Evolutionary conservation across 2,797 vertebrate genomes (phyloP).

Genomic region (Mus minutoides): DNA sequence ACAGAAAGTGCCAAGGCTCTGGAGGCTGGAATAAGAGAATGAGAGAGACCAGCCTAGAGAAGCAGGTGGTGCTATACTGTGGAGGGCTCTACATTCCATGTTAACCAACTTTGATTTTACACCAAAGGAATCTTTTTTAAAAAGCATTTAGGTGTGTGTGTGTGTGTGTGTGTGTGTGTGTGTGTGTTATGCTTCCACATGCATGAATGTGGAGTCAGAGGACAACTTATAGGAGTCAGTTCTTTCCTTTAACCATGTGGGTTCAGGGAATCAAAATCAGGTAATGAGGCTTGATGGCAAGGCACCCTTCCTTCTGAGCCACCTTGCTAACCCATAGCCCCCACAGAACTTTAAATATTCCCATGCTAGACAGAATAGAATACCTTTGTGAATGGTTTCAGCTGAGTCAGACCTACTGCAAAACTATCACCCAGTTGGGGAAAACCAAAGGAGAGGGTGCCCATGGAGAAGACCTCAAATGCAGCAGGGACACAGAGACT

Average conservation of each 20-base stretch:
- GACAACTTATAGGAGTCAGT: background rate
- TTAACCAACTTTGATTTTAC: slow-evolving; percentile 7
- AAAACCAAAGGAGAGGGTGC: background rate
- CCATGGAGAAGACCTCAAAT: background rate
- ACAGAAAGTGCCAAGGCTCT: background rate
- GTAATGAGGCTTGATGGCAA: background rate
- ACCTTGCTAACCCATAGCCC: background rate
- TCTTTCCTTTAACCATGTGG: background rate
- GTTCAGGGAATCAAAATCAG: background rate
- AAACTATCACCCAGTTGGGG: background rate
- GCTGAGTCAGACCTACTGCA: background rate
- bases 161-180: background rate
- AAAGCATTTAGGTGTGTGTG: background rate
- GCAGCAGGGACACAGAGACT: background rate
- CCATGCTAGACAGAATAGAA: background rate
- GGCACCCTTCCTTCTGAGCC: background rate
- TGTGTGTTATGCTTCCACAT: background rate
- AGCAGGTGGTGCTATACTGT: no score
- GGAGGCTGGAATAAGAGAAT: background rate
- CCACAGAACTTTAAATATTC: background rate
- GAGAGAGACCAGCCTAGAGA: background rate
- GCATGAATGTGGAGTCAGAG: background rate
- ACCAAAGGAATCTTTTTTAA: background rate
- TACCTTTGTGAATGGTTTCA: background rate
- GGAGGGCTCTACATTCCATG: background rate